Base-by-base conservation (phyloP, 2,797 vertebrate species). In the Acanthopagrus latus region DNA sequence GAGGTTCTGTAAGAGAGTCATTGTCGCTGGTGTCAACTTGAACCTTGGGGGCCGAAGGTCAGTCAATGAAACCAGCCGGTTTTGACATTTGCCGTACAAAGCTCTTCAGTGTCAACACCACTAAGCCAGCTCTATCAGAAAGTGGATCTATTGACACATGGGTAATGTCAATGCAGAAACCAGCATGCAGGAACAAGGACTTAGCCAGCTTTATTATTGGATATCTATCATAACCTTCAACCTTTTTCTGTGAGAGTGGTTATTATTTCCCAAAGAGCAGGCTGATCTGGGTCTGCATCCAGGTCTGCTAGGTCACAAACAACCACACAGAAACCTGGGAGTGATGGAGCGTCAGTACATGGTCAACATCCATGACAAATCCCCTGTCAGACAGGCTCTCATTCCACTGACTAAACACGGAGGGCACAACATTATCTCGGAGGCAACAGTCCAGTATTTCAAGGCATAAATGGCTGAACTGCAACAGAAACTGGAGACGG, bases 321-420 rank as follows among this genome's bases (percentile, higher is more conserved):
- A 54, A 78, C 78, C 85, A 77, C 80, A 44, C 69, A 38, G 74
- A 78, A 83, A 72, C 80, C 44, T 16, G 52, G 74, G 86, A 82
- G 82, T 77, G 82, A 82, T 89, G 84, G 74, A 88, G 89, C 82
- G 21, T 82, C 79, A 77, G 69, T 29, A 13, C 75, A 88, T 88
- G 85, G 84, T 86, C 84, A 87, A 70, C 81, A 81, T 86, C 88
- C 90, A 89, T 89, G 74, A 91, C 82, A 88, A 87, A 92, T 87
- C 74, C 76, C 56, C 89, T 91, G 89, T 88, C 91, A 91, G 76
- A 76, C 41, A 55, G 71, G 60, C 76, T 86, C 43, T 87, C 83
- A 70, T 91, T 92, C 89, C 85, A 86, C 85, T 57, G 57, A 21
- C 78, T 82, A 83, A 88, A 80, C 86, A 89, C 33, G 5, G 52